Percentiles rank a stretch among this genome's conserved stretches.
Evolutionary conservation across 2,797 vertebrate species (phyloP).

Genomic region (Tangara arthus): DNA sequence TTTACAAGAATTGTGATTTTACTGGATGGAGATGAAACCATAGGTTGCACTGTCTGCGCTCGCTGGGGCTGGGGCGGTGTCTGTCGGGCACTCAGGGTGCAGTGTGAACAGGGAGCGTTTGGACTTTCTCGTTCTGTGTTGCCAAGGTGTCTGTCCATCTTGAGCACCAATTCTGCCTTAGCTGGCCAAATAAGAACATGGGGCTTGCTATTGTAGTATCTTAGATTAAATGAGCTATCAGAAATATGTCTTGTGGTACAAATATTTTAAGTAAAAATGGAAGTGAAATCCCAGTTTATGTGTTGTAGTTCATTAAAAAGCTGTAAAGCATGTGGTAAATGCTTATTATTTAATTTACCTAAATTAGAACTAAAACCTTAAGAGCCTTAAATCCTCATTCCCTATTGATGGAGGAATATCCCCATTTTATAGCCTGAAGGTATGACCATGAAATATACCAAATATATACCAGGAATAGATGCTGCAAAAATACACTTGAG

Average conservation of each 20-base stretch:
- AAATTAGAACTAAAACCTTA: background rate
- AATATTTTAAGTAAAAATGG: background rate
- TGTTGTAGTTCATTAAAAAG: background rate
- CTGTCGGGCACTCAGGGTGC: fast-evolving
- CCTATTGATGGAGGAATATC: background rate
- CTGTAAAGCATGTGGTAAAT: background rate
- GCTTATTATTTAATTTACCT: background rate
- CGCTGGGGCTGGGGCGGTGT: background rate
- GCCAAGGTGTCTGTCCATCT: background rate
- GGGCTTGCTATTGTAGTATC: background rate
- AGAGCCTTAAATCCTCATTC: background rate
- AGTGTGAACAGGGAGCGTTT: background rate
- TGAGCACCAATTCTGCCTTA: background rate
- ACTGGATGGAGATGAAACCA: background rate
- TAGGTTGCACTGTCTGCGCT: fast-evolving
- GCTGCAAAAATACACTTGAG: background rate
- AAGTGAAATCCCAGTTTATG: background rate
- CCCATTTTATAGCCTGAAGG: background rate
- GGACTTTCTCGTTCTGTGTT: background rate
- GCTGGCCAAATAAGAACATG: background rate
- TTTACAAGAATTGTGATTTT: background rate
- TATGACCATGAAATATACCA: background rate
- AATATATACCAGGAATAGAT: background rate
- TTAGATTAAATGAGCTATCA: background rate
- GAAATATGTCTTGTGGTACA: background rate